Evolutionary conservation across 2,113 vertebrate genomes (phyloP).

Genomic region (Dicerorhinus sumatrensis): DNA sequence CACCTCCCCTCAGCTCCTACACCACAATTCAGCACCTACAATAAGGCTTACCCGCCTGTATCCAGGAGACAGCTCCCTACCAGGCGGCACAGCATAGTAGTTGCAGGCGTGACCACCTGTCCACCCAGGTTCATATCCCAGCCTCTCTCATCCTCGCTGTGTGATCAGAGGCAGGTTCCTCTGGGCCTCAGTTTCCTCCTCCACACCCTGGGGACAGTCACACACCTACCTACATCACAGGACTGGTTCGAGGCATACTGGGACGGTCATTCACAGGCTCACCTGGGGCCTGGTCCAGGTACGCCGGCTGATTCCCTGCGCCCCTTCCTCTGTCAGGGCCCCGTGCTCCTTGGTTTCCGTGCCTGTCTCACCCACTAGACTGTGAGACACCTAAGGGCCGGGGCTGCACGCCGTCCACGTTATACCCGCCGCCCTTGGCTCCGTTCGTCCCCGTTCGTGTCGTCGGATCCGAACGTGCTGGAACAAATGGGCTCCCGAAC

Average conservation of each 20-base stretch:
- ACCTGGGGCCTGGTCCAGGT: neutral
- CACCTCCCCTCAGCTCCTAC: neutral
- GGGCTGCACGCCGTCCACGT: neutral
- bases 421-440: neutral
- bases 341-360: neutral
- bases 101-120: neutral
- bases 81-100: neutral
- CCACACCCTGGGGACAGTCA: neutral
- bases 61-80: neutral
- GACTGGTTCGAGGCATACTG: neutral
- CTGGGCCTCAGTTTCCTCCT: neutral
- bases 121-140: neutral
- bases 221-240: too few relatives aligned
- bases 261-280: too few relatives aligned
- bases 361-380: neutral
- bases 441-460: neutral
- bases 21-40: neutral
- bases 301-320: neutral
- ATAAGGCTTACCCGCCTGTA: neutral
- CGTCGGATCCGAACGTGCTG: neutral
- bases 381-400: too few relatives aligned
- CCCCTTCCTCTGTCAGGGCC: neutral
- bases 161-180: neutral
- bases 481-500: neutral
- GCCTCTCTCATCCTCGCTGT: accelerated